These are phyloP conservation scores for Elephas maximus DNA, from an alignment of 2,113 vertebrate genomes.

Conservation along the genomic window DNA sequence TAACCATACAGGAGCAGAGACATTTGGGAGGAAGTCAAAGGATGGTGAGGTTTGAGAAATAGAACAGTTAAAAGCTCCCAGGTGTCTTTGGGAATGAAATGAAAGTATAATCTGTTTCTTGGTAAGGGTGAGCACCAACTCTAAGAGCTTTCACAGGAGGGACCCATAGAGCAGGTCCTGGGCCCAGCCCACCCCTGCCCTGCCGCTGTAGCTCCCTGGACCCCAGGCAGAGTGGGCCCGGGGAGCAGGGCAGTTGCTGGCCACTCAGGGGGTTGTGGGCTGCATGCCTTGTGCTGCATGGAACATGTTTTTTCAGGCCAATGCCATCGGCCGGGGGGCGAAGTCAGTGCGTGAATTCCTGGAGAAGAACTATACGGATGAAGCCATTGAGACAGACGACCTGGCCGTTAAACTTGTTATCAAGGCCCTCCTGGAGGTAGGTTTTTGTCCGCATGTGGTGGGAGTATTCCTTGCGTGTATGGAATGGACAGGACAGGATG, in stretches of 20 bases:
- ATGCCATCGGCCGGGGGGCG: slow-evolving; percentile 93
- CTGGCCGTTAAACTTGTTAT: slow-evolving; percentile 93
- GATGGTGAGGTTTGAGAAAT: background rate
- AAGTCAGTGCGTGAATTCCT: slow-evolving; percentile 94
- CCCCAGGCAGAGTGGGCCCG: background rate
- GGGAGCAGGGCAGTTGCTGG: background rate
- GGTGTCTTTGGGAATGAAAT: accelerated
- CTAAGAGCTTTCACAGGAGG: background rate
- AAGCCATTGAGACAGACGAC: slow-evolving; percentile 93
- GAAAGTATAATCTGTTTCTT: background rate
- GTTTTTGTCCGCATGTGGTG: background rate
- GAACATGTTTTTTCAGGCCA: slow-evolving; percentile 86
- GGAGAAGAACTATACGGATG: slow-evolving; percentile 94
- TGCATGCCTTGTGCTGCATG: background rate
- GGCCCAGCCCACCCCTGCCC: too few species aligned
- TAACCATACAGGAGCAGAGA: accelerated
- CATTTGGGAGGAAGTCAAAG: background rate
- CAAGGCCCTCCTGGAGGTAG: slow-evolving; percentile 93
- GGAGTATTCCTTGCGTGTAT: background rate
- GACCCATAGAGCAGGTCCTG: accelerated
- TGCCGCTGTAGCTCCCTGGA: background rate
- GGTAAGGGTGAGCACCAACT: background rate
- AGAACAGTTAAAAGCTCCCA: too few species aligned
- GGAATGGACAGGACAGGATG: background rate
- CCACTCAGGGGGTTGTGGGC: accelerated